Percentiles rank a stretch among this genome's conserved stretches.
Conservation (phyloP, 2,888 invertebrate genomes). For the Melitaea athalia region DNA sequence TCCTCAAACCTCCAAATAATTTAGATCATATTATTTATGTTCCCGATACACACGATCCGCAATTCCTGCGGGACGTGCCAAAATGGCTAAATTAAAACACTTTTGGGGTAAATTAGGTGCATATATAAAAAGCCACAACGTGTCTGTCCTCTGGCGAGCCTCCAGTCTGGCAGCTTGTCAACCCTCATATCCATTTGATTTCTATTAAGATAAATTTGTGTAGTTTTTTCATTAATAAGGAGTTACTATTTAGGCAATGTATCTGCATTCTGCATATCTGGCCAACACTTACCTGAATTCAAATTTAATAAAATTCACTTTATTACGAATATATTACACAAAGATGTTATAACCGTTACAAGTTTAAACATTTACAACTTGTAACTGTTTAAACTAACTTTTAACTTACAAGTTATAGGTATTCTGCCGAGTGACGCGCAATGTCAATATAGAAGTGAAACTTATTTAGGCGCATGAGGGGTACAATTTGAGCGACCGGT, state of each 20-base stretch:
- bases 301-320: too few species aligned
- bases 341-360: too few species aligned
- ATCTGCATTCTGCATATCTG: too few species aligned
- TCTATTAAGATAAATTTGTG: constrained; percentile 11
- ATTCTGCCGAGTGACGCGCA: too few species aligned
- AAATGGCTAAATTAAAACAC: constrained; percentile 77
- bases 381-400: too few species aligned
- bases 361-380: too few species aligned
- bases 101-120: constrained; percentile 58
- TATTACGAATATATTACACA: too few species aligned
- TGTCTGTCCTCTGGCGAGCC: constrained; percentile 38
- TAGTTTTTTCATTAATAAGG: background rate
- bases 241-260: background rate
- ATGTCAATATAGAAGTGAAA: too few species aligned
- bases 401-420: too few species aligned
- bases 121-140: constrained; percentile 63
- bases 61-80: constrained; percentile 72
- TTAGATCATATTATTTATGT: constrained; percentile 64
- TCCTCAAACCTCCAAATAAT: background rate
- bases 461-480: too few species aligned
- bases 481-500: too few species aligned
- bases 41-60: constrained; percentile 70
- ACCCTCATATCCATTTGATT: constrained; percentile 19
- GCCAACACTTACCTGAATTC: too few species aligned
- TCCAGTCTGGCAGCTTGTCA: constrained; percentile 35